Evolutionary conservation across 2,113 vertebrate genomes (phyloP).

Genomic region (Grallaria varia): DNA sequence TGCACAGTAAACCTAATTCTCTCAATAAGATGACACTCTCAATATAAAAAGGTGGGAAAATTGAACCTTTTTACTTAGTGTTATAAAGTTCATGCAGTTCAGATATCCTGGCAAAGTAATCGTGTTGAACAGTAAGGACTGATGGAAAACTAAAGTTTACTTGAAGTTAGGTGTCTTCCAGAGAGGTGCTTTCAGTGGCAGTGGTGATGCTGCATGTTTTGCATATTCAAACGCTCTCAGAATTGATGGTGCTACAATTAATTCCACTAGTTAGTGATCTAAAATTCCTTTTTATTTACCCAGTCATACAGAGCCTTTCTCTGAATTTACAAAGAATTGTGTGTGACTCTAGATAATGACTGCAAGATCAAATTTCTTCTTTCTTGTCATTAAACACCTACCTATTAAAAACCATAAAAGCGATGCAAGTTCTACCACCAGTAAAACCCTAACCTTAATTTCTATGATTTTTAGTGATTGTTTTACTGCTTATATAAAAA

Average conservation of each 20-base stretch:
- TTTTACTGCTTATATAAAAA: background rate
- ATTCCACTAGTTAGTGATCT: background rate
- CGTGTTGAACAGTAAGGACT: background rate
- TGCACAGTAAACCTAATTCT: conserved; percentile 22
- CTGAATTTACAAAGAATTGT: background rate
- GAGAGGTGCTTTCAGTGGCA: background rate
- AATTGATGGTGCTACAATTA: background rate
- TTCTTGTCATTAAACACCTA: background rate
- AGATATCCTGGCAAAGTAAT: background rate
- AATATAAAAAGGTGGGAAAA: conserved; percentile 41
- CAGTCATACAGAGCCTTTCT: background rate
- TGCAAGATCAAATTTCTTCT: background rate
- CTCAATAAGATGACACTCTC: conserved; percentile 18
- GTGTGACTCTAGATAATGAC: background rate
- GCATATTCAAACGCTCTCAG: background rate
- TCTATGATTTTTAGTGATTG: background rate
- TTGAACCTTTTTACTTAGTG: background rate
- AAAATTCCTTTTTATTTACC: background rate
- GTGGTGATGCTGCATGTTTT: background rate
- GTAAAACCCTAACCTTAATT: background rate
- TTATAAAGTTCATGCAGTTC: background rate
- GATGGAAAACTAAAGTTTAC: background rate
- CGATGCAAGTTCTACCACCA: background rate
- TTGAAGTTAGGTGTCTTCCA: background rate
- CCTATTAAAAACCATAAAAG: background rate